Conservation (phyloP, 2,113 vertebrate genomes). For the Podarcis raffonei region DNA sequence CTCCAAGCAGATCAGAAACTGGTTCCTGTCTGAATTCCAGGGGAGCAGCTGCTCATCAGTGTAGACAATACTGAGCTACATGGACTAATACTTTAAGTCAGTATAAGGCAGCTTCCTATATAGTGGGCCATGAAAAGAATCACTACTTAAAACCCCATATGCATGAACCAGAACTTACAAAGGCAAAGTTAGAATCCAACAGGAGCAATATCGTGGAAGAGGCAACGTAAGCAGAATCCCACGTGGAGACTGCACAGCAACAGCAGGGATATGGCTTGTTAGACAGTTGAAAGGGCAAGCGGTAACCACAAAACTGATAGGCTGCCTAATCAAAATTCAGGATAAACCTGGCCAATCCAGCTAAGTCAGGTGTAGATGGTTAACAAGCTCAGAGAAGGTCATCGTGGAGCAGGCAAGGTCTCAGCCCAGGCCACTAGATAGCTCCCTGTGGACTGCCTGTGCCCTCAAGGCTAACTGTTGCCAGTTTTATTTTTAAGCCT, state of each 20-base stretch:
- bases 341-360: conserved; percentile 9
- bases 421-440: background rate
- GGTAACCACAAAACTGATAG: background rate
- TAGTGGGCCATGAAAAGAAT: background rate
- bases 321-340: conserved; percentile 3
- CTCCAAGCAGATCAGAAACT: background rate
- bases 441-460: background rate
- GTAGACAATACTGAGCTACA: background rate
- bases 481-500: background rate
- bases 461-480: background rate
- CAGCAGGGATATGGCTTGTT: background rate
- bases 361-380: conserved; percentile 16
- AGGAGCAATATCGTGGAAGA: background rate
- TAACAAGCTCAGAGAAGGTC: conserved; percentile 22
- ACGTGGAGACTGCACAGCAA: background rate
- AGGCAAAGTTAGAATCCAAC: background rate
- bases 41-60: background rate
- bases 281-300: background rate
- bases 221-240: background rate
- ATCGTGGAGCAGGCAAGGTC: background rate
- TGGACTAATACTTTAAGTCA: background rate
- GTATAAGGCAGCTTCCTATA: background rate
- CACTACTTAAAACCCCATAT: background rate
- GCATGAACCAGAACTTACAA: background rate
- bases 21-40: background rate